A percentile compares a stretch with the other conserved stretches of the same genome.
Evolutionary conservation across 2,797 vertebrate species (phyloP).

Genomic region (Hippopotamyrus pictus): DNA sequence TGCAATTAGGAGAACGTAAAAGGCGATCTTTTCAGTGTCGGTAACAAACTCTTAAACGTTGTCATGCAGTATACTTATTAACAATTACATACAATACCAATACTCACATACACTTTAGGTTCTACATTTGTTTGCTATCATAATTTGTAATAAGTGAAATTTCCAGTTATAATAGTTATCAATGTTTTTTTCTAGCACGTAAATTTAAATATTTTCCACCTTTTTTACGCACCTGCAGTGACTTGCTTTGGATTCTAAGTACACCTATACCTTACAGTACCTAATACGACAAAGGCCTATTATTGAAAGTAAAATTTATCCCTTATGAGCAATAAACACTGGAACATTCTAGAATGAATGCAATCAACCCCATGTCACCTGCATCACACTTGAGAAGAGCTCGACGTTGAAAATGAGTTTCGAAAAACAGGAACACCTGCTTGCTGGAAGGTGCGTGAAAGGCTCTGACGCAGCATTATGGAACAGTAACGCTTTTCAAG

Average conservation of each 20-base stretch:
- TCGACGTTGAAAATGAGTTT: neutral
- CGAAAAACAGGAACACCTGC: neutral
- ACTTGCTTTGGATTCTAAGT: neutral
- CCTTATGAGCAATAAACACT: neutral
- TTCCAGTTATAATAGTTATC: neutral
- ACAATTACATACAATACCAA: neutral
- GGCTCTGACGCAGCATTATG: neutral
- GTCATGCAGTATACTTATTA: neutral
- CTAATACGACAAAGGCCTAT: neutral
- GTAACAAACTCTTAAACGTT: neutral
- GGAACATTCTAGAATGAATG: neutral
- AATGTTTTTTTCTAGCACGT: neutral
- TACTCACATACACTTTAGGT: neutral
- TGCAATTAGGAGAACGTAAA: neutral
- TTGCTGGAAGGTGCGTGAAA: neutral
- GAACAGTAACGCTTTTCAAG: neutral
- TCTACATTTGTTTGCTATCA: neutral
- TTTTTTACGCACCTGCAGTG: neutral
- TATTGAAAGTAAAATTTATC: neutral
- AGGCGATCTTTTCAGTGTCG: neutral
- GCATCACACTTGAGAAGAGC: neutral
- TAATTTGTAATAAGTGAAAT: neutral
- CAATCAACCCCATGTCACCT: constrained; percentile 10
- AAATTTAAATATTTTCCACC: neutral
- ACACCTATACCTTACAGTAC: neutral